Evolutionary conservation across 2,888 invertebrate species (phyloP), one percentile per base, ranked within the genome.

Genomic region (Linnaemya vulpina): DNA sequence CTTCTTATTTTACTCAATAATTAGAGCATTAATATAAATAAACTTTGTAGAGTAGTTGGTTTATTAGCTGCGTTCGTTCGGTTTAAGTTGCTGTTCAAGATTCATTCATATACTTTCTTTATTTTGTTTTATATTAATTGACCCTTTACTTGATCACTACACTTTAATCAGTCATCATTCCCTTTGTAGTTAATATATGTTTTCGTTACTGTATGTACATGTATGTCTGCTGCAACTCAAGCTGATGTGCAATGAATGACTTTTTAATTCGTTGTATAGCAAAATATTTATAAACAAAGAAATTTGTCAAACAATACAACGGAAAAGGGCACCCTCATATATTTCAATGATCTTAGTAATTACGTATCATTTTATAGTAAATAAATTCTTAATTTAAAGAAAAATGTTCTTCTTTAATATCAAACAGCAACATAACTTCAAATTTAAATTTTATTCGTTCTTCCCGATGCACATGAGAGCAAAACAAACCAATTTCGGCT

Each of bases 91-190:
- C 35, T 68, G 8, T 81, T 30, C 0, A 65, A 58, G 35, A 22
- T 30, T 17, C 49, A 58, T 30, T 62, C 17, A 58, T 9, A 68
- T 35, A 67, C 25, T 62, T 35, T 46, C 51, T 73, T 62, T 68
- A 62, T 74, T 71, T 68, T 17, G 63, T 79, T 75, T 75, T 76
- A 46, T 65, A 67, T 84, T 77, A 84, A 85, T 85, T 85, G 84
- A 85, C 84, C 84, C 81, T 85, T 82, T 65, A 78, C 84, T 74
- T 70, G 84, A 85, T 78, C 81, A 49, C 77, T 25, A 53, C 60
- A 51, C 68, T 70, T 81, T 73, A 81, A 84, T 84, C 81, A 81
- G 73, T 62, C 74, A 68, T 46, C 35, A 25, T 40, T 38, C 55
- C 70, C 38, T 11, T 25, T 30, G 20, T 43, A n/a, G 38, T 40